These are phyloP conservation scores for Dicrostonyx torquatus DNA, from an alignment of 2,797 vertebrate species.

Conservation along the genomic window DNA sequence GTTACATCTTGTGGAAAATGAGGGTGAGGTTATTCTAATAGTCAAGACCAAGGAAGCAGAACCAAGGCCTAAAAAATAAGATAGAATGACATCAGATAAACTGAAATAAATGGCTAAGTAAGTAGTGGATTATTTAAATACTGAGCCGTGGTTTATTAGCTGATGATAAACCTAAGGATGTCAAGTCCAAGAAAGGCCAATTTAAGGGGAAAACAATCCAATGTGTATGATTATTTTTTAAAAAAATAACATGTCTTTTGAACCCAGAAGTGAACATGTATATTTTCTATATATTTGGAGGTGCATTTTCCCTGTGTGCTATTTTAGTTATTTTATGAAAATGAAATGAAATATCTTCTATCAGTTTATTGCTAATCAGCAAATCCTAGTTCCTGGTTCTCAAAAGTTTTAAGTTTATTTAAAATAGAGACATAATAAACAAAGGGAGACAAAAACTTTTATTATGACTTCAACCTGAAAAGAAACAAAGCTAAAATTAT, in stretches of 20 bases:
- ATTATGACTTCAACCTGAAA: constrained; percentile 39
- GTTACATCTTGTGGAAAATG: background rate
- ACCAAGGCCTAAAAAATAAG: constrained; percentile 5
- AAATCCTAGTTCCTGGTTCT: background rate
- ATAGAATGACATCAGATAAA: constrained; percentile 11
- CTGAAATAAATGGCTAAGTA: background rate
- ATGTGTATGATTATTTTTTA: background rate
- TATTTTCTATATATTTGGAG: constrained; percentile 3
- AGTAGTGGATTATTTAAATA: constrained; percentile 22
- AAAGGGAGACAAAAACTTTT: background rate
- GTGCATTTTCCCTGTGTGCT: background rate
- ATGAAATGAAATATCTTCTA: constrained; percentile 17
- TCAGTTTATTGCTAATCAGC: background rate
- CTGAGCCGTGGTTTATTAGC: background rate
- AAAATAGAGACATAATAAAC: background rate
- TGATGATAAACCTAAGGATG: background rate
- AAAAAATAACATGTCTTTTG: background rate
- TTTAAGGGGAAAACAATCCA: background rate
- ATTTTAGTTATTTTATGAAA: constrained; percentile 49
- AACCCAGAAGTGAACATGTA: background rate
- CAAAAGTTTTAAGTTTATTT: constrained; percentile 29
- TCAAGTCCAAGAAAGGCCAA: background rate
- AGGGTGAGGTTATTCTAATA: background rate
- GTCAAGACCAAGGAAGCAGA: background rate
- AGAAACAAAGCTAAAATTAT: constrained; percentile 27